Base-by-base conservation (phyloP, 2,888 invertebrate species). In the Ephialtes manifestator region DNA sequence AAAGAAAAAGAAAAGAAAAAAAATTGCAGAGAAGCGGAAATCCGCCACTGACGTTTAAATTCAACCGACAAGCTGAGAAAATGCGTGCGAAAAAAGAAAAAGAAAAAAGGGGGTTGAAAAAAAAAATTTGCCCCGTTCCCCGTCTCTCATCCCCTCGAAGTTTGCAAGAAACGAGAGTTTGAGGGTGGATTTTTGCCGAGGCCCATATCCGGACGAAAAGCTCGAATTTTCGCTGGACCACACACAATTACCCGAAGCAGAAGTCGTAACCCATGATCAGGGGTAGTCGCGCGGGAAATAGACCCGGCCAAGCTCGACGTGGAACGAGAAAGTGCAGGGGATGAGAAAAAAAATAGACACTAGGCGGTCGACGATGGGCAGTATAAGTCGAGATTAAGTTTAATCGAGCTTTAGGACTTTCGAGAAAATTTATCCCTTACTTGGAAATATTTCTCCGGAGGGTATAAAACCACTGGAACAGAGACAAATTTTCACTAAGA, bases 301-400 rank as follows among this genome's bases (percentile, higher is more conserved):
- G 81, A 68, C 63, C 51, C 60, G 43, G 55, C 63, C 81, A 60
- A 60, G 43, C 76, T 78, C 68, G 81, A 72, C 67, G 85, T 68
- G 43, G 60, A n/a, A 51, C n/a, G 81, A 46, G 70, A 46, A 39
- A 51, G 60, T 65, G 43, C 24, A 24, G 43, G 58, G 60, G 18
- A 35, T 35, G 51, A 58, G 51, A 53, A 46, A 72, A 79, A 76
- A 75, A 71, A 46, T 43, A 65, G 75, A 74, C 31, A 84, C 67
- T 51, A 43, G 31, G 39, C 20, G 24, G 68, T 63, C 39, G 48
- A 82, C 84, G 86, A 86, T 77, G 86, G 87, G 87, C 86, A 87
- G 90, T 91, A 92, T 93, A 93, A 93, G 91, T 93, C 91, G 91
- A 92, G 91, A 91, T 93, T 92, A 93, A 89, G 88, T 85, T 89